Evolutionary conservation across 2,113 vertebrate species (phyloP).

Genomic region (Heteronetta atricapilla): DNA sequence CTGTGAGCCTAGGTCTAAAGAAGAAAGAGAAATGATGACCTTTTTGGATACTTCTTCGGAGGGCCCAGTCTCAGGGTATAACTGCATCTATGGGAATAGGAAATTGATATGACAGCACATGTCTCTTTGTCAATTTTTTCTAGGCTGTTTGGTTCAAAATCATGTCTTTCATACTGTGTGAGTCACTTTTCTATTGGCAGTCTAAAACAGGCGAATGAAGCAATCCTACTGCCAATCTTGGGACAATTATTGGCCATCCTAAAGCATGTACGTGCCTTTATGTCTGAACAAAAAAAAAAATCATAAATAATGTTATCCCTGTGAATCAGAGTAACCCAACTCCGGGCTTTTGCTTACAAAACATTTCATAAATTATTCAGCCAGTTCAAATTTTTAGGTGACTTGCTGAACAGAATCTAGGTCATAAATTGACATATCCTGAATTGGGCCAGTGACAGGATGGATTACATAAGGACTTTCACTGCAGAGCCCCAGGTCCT

Average conservation of each 20-base stretch:
- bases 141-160: neutral
- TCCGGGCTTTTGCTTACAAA: slow-evolving; percentile 21
- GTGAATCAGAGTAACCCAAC: neutral
- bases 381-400: slow-evolving; percentile 18
- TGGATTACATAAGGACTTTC: slow-evolving; percentile 15
- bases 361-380: slow-evolving; percentile 34
- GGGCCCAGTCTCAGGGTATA: neutral
- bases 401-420: slow-evolving; percentile 24
- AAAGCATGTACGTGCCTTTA: neutral
- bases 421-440: slow-evolving; percentile 38
- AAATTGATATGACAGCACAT: fast-evolving
- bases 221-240: neutral
- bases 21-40: neutral
- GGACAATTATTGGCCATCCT: neutral
- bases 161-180: neutral
- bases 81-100: neutral
- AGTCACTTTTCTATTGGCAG: neutral
- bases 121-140: neutral
- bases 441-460: neutral
- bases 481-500: neutral
- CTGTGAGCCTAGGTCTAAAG: neutral
- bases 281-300: neutral
- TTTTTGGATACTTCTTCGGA: neutral
- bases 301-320: neutral
- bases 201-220: neutral